Base-by-base conservation (phyloP, 1,140 invertebrate genomes). In the Pseudomyrmex concolor region DNA sequence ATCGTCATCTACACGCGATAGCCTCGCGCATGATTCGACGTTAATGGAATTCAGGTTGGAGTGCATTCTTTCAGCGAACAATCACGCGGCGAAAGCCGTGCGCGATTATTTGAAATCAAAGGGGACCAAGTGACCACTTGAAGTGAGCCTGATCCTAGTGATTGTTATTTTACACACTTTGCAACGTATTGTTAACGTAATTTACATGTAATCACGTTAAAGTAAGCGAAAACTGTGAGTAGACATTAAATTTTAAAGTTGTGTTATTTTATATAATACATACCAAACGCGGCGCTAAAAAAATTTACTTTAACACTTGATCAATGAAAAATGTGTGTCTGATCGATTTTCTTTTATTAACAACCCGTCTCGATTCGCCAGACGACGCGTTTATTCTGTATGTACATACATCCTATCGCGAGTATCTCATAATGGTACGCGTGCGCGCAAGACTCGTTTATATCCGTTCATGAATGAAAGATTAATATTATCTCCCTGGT, bases 21-120 rank as follows among this genome's bases (percentile, higher is more conserved):
- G 63, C 72, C 67, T 43, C 67, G 55, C 67, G 67, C 74, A 84
- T 74, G 83, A 85, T 89, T 85, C 84, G 73, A 85, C 84, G 78
- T 77, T 85, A 84, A 89, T 85, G 77, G 87, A 85, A 89, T 88
- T 88, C 85, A 63, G 86, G 83, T 89, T 86, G 87, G 43, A 60
- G 83, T 71, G 48, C 60, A 55, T 68, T 68, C 74, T 77, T 55
- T 17, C n/a, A 34, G n/a, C 22, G 25, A 66, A 19, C 51, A 19
- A 68, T 71, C 55, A n/a, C 54, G 54, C 48, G 43, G 19, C 55
- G 12, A 70, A 55, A 8, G 12, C 43, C 15, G 34, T 34, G 34
- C n/a, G 22, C 25, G 15, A 60, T 78, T 57, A 59, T 59, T 67
- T 13, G 12, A 19, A 57, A 70, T 70, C 70, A 50, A 8, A 3